Conservation (phyloP, 2,113 vertebrate genomes). For the Pycnonotus jocosus region DNA sequence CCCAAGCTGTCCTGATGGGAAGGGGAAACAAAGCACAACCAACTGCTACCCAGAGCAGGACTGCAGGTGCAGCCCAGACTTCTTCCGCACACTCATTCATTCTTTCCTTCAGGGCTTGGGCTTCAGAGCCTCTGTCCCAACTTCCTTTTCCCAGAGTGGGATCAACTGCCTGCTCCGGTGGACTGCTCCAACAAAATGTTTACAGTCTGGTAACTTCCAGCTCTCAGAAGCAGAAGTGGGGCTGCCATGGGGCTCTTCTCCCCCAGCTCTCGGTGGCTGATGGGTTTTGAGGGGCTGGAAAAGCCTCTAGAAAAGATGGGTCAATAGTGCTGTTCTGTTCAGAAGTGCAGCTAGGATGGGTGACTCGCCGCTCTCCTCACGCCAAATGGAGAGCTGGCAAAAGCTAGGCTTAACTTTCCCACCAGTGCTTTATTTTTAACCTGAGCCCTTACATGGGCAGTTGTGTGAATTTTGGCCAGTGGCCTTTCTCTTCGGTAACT, state of each 20-base stretch:
- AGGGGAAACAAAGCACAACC: neutral
- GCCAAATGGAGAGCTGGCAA: neutral
- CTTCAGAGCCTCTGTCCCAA: neutral
- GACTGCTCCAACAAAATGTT: neutral
- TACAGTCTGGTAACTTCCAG: slow-evolving; percentile 21
- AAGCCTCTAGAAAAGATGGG: neutral
- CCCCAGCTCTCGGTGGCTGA: neutral
- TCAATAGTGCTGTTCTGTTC: neutral
- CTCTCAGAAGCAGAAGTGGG: neutral
- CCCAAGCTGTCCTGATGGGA: neutral
- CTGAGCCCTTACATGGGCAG: slow-evolving; percentile 1
- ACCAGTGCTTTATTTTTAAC: slow-evolving; percentile 59
- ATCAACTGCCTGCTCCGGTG: neutral
- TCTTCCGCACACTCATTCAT: neutral
- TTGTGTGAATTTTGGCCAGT: slow-evolving; percentile 54
- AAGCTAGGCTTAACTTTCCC: neutral
- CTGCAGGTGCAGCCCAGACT: neutral
- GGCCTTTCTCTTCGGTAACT: slow-evolving; percentile 35
- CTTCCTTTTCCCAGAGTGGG: neutral
- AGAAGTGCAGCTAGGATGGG: neutral
- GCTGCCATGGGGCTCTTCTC: neutral
- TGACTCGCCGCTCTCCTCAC: neutral
- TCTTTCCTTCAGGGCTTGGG: neutral
- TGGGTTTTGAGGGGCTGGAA: neutral
- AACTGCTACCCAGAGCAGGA: neutral